phyloP scores from a whole-genome alignment of 2,113 vertebrate genomes.

The Brevimyrus niger region DNA sequence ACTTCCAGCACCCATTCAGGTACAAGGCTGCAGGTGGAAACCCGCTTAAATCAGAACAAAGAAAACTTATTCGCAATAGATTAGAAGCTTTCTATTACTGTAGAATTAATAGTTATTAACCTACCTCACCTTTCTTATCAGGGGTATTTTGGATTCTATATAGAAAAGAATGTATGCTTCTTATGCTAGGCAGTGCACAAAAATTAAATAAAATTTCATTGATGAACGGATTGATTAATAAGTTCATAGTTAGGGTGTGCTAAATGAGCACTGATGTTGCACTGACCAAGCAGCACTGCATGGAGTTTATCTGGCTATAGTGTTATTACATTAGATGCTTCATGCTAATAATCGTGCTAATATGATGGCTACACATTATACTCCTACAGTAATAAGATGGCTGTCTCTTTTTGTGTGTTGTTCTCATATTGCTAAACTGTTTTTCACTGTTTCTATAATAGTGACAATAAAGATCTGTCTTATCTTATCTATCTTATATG shows the following conservation, averaged over 20 bases:
- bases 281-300: not conserved
- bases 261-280: not conserved
- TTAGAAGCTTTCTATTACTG: not conserved
- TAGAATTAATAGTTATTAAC: not conserved
- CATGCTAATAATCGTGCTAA: not conserved
- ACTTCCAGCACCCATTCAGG: not conserved
- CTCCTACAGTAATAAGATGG: too few species aligned
- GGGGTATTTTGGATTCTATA: not conserved
- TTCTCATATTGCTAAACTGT: too few species aligned
- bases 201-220: not conserved
- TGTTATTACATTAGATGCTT: not conserved
- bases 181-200: not conserved
- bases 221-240: not conserved
- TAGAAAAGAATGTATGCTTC: not conserved
- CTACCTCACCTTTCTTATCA: not conserved
- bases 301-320: not conserved
- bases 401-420: too few species aligned
- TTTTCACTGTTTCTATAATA: too few species aligned
- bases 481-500: not conserved
- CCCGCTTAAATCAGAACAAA: not conserved
- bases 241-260: not conserved
- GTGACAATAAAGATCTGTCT: too few species aligned
- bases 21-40: not conserved
- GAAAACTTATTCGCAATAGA: not conserved
- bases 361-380: not conserved